These are phyloP conservation scores for Umimayanthus chanpuru DNA, from an alignment of 92 coral and sea anemone genomes.

Conservation along the genomic window DNA sequence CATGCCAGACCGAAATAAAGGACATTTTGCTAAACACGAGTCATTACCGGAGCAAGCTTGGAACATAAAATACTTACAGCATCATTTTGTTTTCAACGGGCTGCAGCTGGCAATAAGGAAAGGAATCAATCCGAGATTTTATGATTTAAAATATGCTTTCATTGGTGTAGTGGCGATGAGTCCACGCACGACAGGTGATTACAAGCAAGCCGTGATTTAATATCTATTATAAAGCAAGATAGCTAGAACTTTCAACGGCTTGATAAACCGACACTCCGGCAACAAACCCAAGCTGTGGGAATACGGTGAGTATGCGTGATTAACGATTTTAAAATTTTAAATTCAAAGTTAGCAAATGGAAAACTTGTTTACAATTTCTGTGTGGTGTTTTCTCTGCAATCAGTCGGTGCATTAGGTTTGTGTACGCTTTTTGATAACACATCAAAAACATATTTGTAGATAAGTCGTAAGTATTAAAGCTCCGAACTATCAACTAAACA, in stretches of 20 bases:
- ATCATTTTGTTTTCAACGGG: not conserved
- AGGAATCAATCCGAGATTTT: not conserved
- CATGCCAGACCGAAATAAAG: not conserved
- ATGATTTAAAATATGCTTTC: not conserved
- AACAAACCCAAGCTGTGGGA: not conserved
- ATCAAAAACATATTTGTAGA: not conserved
- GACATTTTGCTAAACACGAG: not conserved
- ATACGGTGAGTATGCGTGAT: not conserved
- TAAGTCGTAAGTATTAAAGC: not conserved
- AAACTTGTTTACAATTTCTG: not conserved
- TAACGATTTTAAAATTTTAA: too few species aligned
- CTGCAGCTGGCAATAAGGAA: not conserved
- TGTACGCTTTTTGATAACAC: not conserved
- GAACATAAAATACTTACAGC: not conserved
- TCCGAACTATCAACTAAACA: not conserved
- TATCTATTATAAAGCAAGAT: too few species aligned
- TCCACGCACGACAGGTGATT: not conserved
- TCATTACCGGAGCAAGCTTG: not conserved
- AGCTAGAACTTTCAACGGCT: not conserved
- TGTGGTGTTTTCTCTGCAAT: not conserved
- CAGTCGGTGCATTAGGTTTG: not conserved
- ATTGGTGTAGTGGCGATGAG: not conserved
- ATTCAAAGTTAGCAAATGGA: not conserved
- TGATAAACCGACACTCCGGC: not conserved
- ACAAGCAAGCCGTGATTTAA: not conserved